Conservation (phyloP, 2,888 invertebrate species). For the Buathra laborator region DNA sequence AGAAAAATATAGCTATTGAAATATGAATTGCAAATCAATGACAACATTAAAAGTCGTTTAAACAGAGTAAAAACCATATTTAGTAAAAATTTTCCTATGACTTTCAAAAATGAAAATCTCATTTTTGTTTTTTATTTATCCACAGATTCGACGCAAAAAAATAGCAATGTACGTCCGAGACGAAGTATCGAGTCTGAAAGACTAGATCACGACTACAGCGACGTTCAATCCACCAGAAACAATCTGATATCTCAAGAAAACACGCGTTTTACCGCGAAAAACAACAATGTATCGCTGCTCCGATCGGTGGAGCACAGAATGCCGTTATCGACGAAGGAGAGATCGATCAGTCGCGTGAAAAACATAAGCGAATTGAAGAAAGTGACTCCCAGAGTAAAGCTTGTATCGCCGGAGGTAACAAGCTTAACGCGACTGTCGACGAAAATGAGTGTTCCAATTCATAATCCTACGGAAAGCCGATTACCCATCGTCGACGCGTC, state of each 20-base stretch:
- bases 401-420: conserved; percentile 77
- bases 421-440: conserved; percentile 73
- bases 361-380: conserved; percentile 82
- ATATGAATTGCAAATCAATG: neutral
- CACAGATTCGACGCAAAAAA: conserved; percentile 1
- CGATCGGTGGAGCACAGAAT: neutral
- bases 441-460: conserved; percentile 34
- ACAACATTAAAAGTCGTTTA: neutral
- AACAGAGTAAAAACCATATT: neutral
- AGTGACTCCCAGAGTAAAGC: conserved; percentile 80
- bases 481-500: conserved; percentile 65
- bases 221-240: neutral
- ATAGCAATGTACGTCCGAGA: neutral
- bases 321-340: conserved; percentile 2
- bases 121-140: neutral
- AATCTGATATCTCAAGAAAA: neutral
- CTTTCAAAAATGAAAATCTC: neutral
- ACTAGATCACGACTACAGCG: conserved; percentile 44
- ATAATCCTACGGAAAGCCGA: conserved; percentile 51
- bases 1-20: neutral
- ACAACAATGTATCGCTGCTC: neutral
- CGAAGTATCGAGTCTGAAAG: neutral
- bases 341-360: conserved; percentile 74
- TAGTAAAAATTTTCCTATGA: neutral
- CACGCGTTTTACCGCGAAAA: neutral